These are phyloP conservation scores for Aethina tumida DNA, from an alignment of 1,140 invertebrate genomes.

Conservation along the genomic window DNA sequence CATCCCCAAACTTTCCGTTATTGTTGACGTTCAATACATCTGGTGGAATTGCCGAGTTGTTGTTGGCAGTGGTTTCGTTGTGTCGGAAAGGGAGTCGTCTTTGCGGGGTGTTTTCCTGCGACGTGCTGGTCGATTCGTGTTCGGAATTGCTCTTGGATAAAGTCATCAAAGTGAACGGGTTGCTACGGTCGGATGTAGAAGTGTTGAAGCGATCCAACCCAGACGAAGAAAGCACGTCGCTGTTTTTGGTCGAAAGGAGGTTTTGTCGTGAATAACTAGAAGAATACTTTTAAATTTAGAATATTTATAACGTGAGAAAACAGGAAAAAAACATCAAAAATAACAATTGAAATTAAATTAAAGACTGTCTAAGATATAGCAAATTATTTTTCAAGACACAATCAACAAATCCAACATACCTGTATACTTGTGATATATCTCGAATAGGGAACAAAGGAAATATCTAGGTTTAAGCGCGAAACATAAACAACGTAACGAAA, in stretches of 20 bases:
- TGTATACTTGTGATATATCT: no score
- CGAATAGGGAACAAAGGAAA: no score
- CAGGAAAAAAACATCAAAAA: no score
- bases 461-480: no score
- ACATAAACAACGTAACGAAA: no score
- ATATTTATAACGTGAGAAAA: no score
- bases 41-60: conserved; percentile 31
- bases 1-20: conserved; percentile 21
- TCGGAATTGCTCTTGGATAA: conserved; percentile 32
- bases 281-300: no score
- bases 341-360: no score
- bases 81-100: conserved; percentile 8
- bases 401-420: no score
- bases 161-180: conserved; percentile 24
- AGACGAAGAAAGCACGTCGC: conserved; percentile 38
- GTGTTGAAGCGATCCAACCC: conserved; percentile 17
- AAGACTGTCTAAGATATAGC: no score
- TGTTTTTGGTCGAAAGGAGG: conserved; percentile 64
- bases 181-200: conserved; percentile 23
- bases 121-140: conserved; percentile 19
- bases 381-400: no score
- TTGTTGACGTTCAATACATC: conserved; percentile 45
- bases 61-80: conserved; percentile 4
- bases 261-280: conserved; percentile 76
- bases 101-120: conserved; percentile 25